phyloP scores from a whole-genome alignment of 1,140 invertebrate genomes.

The Drosophila punjabiensis region DNA sequence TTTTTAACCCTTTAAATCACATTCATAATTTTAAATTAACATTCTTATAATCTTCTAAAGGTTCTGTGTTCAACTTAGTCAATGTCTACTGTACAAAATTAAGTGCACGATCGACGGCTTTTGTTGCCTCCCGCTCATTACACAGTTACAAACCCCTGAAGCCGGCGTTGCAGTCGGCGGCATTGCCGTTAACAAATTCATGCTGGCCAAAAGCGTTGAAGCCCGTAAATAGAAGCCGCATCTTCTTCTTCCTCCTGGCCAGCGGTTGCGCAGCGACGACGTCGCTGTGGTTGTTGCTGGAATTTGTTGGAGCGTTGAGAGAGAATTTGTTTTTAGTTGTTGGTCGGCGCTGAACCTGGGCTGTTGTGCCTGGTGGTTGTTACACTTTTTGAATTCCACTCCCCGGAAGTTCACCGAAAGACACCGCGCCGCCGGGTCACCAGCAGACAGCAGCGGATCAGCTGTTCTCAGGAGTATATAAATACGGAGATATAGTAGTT shows the following conservation, averaged over 20 bases:
- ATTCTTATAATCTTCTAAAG: too few relatives aligned
- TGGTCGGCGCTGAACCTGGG: conserved; percentile 61
- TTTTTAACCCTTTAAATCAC: too few relatives aligned
- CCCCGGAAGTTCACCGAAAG: conserved; percentile 12
- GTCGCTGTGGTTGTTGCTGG: conserved; percentile 22
- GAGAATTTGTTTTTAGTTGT: conserved; percentile 62
- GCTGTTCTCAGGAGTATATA: background rate
- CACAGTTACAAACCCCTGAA: conserved; percentile 59
- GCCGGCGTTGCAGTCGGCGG: conserved; percentile 42
- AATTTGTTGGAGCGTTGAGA: conserved; percentile 52
- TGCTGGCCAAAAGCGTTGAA: conserved; percentile 85
- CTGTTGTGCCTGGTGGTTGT: conserved; percentile 73
- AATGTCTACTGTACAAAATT: conserved; percentile 22
- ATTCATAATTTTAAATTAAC: background rate
- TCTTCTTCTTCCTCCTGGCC: conserved; percentile 38
- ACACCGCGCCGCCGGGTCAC: conserved; percentile 11
- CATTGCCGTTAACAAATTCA: conserved; percentile 40
- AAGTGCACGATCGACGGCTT: conserved; percentile 22
- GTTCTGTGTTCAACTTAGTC: background rate
- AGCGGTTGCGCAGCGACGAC: conserved; percentile 70
- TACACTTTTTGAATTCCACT: conserved; percentile 21
- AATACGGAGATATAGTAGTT: background rate
- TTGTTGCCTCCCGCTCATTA: conserved; percentile 39
- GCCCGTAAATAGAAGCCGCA: conserved; percentile 79
- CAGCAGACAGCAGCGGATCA: conserved; percentile 7